Percentiles rank a stretch among this genome's conserved stretches.
These are phyloP conservation scores for Thymelicus lineola DNA, from an alignment of 2,888 invertebrate genomes.

Conservation along the genomic window DNA sequence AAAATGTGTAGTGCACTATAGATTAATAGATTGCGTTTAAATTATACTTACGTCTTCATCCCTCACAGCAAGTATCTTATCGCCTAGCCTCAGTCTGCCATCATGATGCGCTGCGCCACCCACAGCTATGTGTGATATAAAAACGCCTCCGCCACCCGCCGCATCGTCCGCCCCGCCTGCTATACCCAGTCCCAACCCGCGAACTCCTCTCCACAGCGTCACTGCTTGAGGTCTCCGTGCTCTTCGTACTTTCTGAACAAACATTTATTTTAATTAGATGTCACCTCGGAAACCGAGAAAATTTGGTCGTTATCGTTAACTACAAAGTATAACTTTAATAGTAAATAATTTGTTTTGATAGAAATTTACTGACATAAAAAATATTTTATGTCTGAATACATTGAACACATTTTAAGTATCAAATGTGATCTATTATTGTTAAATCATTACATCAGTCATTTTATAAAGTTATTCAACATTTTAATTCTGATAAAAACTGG, in stretches of 20 bases:
- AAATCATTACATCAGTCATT: background rate
- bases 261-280: constrained; percentile 33
- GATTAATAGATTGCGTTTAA: background rate
- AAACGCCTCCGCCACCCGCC: constrained; percentile 78
- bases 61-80: constrained; percentile 81
- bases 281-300: constrained; percentile 26
- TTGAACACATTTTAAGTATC: too few relatives aligned
- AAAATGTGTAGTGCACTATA: too few relatives aligned
- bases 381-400: too few relatives aligned
- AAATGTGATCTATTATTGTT: too few relatives aligned
- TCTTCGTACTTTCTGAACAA: constrained; percentile 69
- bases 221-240: constrained; percentile 77
- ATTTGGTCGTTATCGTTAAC: constrained; percentile 24
- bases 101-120: constrained; percentile 81
- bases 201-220: constrained; percentile 74
- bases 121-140: constrained; percentile 79
- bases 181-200: constrained; percentile 78
- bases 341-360: constrained; percentile 20
- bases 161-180: constrained; percentile 81
- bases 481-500: too few relatives aligned
- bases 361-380: background rate
- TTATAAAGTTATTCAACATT: too few relatives aligned
- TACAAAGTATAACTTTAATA: constrained; percentile 18
- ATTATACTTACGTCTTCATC: constrained; percentile 64
- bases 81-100: constrained; percentile 78